Percentiles rank a stretch among this genome's conserved stretches.
phyloP scores from a whole-genome alignment of 2,113 vertebrate genomes.

The Lagenorhynchus albirostris region DNA sequence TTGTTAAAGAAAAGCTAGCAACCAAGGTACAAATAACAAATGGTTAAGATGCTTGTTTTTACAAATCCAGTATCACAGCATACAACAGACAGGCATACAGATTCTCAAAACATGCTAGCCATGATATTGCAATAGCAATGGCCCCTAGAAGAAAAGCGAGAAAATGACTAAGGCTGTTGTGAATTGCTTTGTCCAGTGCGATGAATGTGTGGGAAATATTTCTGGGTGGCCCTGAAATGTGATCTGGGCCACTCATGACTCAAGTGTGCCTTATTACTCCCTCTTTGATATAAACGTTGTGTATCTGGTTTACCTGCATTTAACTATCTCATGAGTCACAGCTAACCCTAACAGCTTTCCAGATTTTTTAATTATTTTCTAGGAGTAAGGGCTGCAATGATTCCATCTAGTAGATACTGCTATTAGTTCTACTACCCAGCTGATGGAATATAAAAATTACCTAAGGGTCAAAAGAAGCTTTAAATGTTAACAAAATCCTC shows the following conservation, averaged over 20 bases:
- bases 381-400: not conserved
- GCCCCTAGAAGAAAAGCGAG: not conserved
- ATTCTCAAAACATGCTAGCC: not conserved
- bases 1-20: conserved; percentile 40
- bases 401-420: not conserved
- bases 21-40: conserved; percentile 62
- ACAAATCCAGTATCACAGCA: conserved; percentile 22
- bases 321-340: not conserved
- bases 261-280: not conserved
- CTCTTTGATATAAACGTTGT: not conserved
- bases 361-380: not conserved
- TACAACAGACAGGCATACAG: not conserved
- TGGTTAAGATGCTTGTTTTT: conserved; percentile 48
- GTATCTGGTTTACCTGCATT: not conserved
- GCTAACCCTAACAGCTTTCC: not conserved
- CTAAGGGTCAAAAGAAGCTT: not conserved
- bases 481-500: not conserved
- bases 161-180: not conserved
- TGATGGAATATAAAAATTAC: not conserved
- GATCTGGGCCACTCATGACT: not conserved
- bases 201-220: not conserved
- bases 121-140: not conserved
- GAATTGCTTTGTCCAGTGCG: not conserved
- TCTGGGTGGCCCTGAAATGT: not conserved
- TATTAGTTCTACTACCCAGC: not conserved